phyloP scores from a whole-genome alignment of 2,797 vertebrate genomes.

The Podarcis siculus region DNA sequence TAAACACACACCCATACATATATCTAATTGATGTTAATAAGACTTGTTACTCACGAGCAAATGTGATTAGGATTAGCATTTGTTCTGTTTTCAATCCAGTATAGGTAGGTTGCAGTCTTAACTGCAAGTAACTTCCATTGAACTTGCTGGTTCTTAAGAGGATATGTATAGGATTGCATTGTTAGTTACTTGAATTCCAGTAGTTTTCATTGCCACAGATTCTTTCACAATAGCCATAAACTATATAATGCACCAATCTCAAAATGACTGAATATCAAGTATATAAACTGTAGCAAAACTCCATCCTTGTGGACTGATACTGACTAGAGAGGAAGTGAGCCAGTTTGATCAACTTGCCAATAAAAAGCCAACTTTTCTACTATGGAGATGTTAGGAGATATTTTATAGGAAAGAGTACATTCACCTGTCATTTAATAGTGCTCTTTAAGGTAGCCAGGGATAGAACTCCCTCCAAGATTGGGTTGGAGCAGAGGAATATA shows the following conservation, averaged over 20 bases:
- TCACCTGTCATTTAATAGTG: neutral
- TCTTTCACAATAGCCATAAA: neutral
- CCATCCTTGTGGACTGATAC: neutral
- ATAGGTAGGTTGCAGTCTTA: neutral
- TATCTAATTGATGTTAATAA: neutral
- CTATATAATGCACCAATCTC: neutral
- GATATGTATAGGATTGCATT: neutral
- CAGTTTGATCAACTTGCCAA: neutral
- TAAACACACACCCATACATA: too few species aligned
- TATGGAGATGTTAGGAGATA: neutral
- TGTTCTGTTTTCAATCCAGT: neutral
- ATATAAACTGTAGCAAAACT: neutral
- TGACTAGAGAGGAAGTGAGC: neutral
- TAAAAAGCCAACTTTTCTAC: neutral
- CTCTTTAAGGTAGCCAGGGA: neutral
- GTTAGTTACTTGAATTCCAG: neutral
- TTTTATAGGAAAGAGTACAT: neutral
- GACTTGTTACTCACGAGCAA: neutral
- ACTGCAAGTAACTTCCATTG: neutral
- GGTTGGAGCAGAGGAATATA: neutral
- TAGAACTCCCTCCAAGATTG: neutral
- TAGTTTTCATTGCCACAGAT: neutral
- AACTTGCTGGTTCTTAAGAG: neutral
- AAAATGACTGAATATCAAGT: neutral
- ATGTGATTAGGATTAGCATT: neutral